Evolutionary conservation across 2,797 vertebrate species (phyloP).

Genomic region (Limnodromus scolopaceus): DNA sequence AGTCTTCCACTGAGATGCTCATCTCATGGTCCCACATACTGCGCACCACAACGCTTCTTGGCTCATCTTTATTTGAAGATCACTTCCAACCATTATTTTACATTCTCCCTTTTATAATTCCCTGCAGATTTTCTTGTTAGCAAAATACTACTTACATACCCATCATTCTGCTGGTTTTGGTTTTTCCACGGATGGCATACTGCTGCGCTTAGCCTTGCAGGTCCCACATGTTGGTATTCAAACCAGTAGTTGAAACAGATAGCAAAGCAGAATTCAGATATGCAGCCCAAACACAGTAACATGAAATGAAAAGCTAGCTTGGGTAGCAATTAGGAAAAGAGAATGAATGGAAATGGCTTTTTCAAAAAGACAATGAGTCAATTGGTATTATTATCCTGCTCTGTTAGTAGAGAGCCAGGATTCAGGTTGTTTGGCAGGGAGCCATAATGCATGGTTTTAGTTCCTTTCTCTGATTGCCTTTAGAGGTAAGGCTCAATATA

Average conservation of each 20-base stretch:
- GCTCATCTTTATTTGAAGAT: background rate
- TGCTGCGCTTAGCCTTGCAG: background rate
- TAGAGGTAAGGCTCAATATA: background rate
- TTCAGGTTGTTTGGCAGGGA: background rate
- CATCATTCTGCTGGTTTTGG: background rate
- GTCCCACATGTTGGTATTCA: background rate
- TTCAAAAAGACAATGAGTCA: background rate
- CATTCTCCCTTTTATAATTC: background rate
- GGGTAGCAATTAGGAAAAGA: background rate
- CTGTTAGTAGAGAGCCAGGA: background rate
- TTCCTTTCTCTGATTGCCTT: background rate
- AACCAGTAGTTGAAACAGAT: background rate
- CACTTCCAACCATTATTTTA: background rate
- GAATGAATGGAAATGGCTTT: background rate
- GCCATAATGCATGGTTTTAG: background rate
- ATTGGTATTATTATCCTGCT: conserved; percentile 26
- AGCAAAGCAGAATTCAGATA: background rate
- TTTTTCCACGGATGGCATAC: background rate
- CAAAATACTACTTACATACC: background rate
- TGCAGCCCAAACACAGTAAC: background rate
- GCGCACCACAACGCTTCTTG: accelerated
- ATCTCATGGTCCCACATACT: accelerated
- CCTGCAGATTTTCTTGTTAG: background rate
- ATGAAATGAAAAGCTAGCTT: background rate
- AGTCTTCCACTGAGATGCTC: background rate